Percentiles rank a stretch among this genome's conserved stretches.
phyloP scores from a whole-genome alignment of 1,140 invertebrate genomes.

The Diachasma alloeum region DNA sequence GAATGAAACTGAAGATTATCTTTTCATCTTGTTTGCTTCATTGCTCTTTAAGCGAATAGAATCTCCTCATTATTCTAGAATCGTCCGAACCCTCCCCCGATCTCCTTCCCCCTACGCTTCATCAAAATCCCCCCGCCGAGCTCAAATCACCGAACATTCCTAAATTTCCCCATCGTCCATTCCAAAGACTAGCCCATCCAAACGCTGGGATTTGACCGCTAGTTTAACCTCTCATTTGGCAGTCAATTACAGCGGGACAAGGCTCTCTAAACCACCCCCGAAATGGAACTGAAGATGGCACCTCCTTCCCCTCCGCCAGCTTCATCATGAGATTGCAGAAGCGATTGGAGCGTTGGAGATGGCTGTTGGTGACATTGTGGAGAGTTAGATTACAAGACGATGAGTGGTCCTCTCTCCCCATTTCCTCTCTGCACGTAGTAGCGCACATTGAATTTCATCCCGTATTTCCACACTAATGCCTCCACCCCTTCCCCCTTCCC shows the following conservation, averaged over 20 bases:
- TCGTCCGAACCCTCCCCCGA: no score
- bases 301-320: not conserved
- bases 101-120: no score
- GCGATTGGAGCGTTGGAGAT: not conserved
- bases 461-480: no score
- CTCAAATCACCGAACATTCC: constrained; percentile 29
- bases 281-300: not conserved
- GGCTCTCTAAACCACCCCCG: constrained; percentile 33
- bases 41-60: no score
- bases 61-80: no score
- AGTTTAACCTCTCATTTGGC: constrained; percentile 51
- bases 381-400: constrained; percentile 23
- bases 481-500: not conserved
- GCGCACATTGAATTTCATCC: not conserved
- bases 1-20: no score
- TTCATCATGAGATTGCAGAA: not conserved
- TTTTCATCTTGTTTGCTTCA: no score
- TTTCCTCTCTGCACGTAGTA: no score
- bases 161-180: not conserved
- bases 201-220: constrained; percentile 42
- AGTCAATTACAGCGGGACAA: constrained; percentile 53
- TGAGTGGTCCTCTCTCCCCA: constrained; percentile 7
- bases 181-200: not conserved
- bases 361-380: constrained; percentile 7
- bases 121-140: no score